Conservation (phyloP, 2,113 vertebrate species). For the Coptodon rendalli region DNA sequence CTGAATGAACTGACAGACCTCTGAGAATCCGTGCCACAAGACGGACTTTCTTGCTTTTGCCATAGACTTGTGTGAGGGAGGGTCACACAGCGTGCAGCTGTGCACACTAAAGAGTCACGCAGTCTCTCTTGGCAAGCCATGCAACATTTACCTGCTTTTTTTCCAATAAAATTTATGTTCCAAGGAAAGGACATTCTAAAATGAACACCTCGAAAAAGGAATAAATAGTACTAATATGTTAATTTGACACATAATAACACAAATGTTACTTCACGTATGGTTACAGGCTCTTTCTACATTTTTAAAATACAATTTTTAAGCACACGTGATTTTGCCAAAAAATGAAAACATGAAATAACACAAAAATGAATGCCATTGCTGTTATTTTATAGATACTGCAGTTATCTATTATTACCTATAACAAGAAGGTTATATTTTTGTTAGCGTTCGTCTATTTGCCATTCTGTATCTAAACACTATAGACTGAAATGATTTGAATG, state of each 20-base stretch:
- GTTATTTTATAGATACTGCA: not conserved
- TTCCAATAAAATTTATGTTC: not conserved
- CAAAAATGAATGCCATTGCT: not conserved
- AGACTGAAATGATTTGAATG: not conserved
- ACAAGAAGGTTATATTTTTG: not conserved
- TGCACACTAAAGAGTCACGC: not conserved
- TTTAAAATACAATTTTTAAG: not conserved
- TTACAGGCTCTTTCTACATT: not conserved
- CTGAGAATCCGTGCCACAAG: not conserved
- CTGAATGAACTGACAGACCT: not conserved
- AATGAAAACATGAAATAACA: not conserved
- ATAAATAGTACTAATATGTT: not conserved
- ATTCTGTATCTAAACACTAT: not conserved
- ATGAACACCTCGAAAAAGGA: not conserved
- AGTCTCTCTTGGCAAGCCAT: not conserved
- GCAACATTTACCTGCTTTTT: not conserved
- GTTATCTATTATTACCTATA: not conserved
- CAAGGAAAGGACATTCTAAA: not conserved
- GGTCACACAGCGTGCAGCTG: not conserved
- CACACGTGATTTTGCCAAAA: rapidly evolving
- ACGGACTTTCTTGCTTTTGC: not conserved
- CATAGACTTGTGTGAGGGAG: not conserved
- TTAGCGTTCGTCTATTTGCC: not conserved
- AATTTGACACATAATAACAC: not conserved
- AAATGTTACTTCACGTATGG: not conserved